Evolutionary conservation across 2,888 invertebrate genomes (phyloP).

Genomic region (Drosophila mettleri): DNA sequence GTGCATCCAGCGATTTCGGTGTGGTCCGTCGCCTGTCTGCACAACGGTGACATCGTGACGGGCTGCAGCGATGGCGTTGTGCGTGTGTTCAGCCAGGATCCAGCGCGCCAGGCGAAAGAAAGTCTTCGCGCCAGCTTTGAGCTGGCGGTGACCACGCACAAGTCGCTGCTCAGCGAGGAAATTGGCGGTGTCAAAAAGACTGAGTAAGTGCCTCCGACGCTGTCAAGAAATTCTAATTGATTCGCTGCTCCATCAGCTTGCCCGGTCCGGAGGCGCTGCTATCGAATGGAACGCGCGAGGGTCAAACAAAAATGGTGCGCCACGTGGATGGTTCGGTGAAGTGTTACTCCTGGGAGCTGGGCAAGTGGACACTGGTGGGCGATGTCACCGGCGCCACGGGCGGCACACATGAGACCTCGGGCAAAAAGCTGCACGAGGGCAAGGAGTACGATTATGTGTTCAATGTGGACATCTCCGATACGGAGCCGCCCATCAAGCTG

Average conservation of each 20-base stretch:
- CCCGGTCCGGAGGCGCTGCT: slow-evolving; percentile 92
- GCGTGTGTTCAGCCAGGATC: slow-evolving; percentile 92
- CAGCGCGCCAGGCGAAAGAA: slow-evolving; percentile 89
- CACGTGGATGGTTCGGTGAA: slow-evolving; percentile 89
- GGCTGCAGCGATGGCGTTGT: slow-evolving; percentile 95
- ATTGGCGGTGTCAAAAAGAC: slow-evolving; percentile 94
- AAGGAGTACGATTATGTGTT: slow-evolving; percentile 98
- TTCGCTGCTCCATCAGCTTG: slow-evolving; percentile 86
- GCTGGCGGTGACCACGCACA: slow-evolving; percentile 89
- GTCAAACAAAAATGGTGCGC: slow-evolving; percentile 93
- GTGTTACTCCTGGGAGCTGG: slow-evolving; percentile 91
- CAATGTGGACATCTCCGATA: slow-evolving; percentile 97
- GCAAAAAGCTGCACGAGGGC: slow-evolving; percentile 93
- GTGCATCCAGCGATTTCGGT: slow-evolving; percentile 93
- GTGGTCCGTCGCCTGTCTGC: slow-evolving; percentile 93
- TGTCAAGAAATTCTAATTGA: neutral
- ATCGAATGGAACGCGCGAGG: slow-evolving; percentile 91
- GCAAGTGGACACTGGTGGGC: slow-evolving; percentile 93
- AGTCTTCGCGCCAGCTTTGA: slow-evolving; percentile 88
- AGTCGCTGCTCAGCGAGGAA: slow-evolving; percentile 88
- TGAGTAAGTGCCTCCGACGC: slow-evolving; percentile 87
- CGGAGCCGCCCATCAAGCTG: slow-evolving; percentile 93
- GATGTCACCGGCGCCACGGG: slow-evolving; percentile 93
- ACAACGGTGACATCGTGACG: slow-evolving; percentile 95
- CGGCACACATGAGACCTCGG: slow-evolving; percentile 88